These are phyloP conservation scores for Oryzaephilus surinamensis DNA, from an alignment of 1,140 invertebrate genomes.

Conservation along the genomic window DNA sequence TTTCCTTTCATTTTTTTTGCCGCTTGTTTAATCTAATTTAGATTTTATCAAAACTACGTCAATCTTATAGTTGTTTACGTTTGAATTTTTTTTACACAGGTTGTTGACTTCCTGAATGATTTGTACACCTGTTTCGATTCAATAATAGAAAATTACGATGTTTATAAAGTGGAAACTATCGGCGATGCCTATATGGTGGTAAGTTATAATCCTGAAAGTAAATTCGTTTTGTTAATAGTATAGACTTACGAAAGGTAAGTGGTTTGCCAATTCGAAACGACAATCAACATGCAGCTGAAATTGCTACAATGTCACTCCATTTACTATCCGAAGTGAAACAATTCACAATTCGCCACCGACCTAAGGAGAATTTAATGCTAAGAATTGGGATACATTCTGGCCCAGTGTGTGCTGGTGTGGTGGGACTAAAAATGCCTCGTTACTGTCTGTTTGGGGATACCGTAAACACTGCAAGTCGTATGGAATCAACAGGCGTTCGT, in stretches of 20 bases:
- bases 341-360: conserved; percentile 80
- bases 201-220: conserved; percentile 35
- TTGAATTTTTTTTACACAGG: no score
- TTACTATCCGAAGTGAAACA: conserved; percentile 70
- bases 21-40: no score
- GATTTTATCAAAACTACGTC: not conserved
- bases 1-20: no score
- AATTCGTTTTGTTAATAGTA: no score
- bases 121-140: conserved; percentile 90
- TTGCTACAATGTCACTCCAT: conserved; percentile 85
- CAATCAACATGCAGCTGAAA: conserved; percentile 77
- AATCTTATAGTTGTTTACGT: no score
- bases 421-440: conserved; percentile 81
- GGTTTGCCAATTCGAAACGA: conserved; percentile 72
- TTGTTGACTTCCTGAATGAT: conserved; percentile 84
- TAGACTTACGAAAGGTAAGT: no score
- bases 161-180: conserved; percentile 89
- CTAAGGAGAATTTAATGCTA: conserved; percentile 71
- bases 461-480: conserved; percentile 85
- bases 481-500: conserved; percentile 83
- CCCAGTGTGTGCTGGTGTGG: conserved; percentile 77
- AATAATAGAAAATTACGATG: conserved; percentile 83
- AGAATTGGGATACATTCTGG: conserved; percentile 90
- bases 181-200: conserved; percentile 87
- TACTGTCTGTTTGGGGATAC: conserved; percentile 87